A percentile compares a stretch with the other conserved stretches of the same genome.
phyloP scores from a whole-genome alignment of 2,797 vertebrate genomes.

The Rhabdophis nuchalis region DNA sequence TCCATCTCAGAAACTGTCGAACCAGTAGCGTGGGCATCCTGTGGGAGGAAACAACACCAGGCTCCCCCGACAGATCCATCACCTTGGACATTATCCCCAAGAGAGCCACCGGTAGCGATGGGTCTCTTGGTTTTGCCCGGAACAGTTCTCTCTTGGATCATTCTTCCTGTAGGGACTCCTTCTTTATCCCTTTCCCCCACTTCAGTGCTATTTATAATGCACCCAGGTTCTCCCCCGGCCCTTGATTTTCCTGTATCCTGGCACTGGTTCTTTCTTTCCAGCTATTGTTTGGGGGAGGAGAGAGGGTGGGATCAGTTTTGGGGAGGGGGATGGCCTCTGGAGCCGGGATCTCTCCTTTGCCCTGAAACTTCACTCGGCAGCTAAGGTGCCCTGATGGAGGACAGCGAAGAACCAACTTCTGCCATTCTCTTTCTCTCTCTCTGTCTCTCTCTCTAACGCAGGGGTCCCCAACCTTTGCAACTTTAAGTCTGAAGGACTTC shows the following conservation, averaged over 20 bases:
- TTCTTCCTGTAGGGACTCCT: background rate
- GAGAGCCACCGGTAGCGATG: conserved; percentile 1
- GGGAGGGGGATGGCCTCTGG: background rate
- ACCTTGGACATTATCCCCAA: conserved; percentile 10
- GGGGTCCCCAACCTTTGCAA: too few species aligned
- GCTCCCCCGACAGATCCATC: background rate
- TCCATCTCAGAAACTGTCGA: conserved; percentile 42
- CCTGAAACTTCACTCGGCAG: background rate
- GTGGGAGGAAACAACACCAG: accelerated
- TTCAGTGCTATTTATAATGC: conserved; percentile 27
- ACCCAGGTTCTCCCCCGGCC: background rate
- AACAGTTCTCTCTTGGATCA: too few species aligned
- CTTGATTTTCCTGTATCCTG: background rate
- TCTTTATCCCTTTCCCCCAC: background rate
- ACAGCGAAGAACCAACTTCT: background rate
- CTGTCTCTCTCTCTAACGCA: background rate
- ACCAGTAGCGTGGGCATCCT: conserved; percentile 23
- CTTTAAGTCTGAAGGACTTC: too few species aligned
- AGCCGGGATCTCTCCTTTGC: background rate
- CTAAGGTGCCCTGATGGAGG: background rate
- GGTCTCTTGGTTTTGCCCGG: background rate
- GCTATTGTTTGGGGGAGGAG: background rate
- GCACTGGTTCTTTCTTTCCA: background rate
- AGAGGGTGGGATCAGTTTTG: background rate
- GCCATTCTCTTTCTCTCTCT: background rate